Conservation (phyloP, 2,797 vertebrate genomes). For the Coregonus suidteri region DNA sequence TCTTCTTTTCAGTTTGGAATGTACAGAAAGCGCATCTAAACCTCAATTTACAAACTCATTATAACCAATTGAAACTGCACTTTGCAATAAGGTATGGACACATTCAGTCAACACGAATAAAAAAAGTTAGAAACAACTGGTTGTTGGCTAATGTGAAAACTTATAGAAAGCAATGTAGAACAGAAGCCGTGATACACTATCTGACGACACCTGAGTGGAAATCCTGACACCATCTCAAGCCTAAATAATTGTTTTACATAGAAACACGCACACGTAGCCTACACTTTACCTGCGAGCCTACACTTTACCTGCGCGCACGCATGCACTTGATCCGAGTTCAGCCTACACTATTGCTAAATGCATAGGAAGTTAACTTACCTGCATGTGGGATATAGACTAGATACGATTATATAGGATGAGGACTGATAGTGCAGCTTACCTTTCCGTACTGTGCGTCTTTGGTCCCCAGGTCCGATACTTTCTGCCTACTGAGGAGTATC, state of each 20-base stretch:
- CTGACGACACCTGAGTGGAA: not conserved
- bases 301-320: not conserved
- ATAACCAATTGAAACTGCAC: not conserved
- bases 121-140: not conserved
- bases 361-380: not conserved
- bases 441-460: slow-evolving; percentile 38
- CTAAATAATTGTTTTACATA: not conserved
- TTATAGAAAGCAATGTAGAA: not conserved
- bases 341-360: not conserved
- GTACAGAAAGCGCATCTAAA: not conserved
- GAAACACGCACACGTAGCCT: not conserved
- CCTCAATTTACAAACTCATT: not conserved
- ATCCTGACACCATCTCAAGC: not conserved
- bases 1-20: not conserved
- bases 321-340: not conserved
- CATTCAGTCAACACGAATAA: no score
- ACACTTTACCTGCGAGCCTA: not conserved
- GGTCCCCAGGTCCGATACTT: slow-evolving; percentile 45
- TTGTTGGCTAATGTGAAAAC: not conserved
- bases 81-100: not conserved
- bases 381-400: not conserved
- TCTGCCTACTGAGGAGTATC: slow-evolving; percentile 53
- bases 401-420: not conserved
- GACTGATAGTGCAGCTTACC: slow-evolving; percentile 30
- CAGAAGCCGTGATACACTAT: not conserved